These are phyloP conservation scores for Drosophila acutilabella DNA, from an alignment of 2,888 invertebrate species.

Conservation along the genomic window DNA sequence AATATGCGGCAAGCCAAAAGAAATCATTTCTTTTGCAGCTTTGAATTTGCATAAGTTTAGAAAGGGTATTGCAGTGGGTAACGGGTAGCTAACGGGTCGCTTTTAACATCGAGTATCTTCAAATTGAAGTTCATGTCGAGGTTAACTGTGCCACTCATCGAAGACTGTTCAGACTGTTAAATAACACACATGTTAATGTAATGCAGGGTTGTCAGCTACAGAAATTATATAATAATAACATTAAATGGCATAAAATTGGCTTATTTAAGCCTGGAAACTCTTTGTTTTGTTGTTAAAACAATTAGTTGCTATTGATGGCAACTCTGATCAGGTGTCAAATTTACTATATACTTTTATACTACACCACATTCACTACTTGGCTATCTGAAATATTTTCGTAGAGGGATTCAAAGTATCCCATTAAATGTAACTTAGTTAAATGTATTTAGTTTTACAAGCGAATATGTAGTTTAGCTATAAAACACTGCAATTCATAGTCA, in stretches of 20 bases:
- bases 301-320: not conserved
- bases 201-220: not conserved
- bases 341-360: too few relatives aligned
- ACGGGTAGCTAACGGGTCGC: not conserved
- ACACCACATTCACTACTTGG: too few relatives aligned
- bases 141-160: not conserved
- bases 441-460: too few relatives aligned
- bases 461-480: too few relatives aligned
- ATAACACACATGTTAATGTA: not conserved
- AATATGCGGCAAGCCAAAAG: constrained; percentile 50
- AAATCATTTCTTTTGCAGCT: constrained; percentile 37
- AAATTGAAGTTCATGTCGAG: not conserved
- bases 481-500: too few relatives aligned
- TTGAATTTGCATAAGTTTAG: constrained; percentile 22
- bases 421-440: too few relatives aligned
- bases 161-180: not conserved
- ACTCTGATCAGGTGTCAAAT: too few relatives aligned
- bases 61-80: not conserved
- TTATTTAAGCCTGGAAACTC: not conserved
- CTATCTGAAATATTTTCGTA: too few relatives aligned
- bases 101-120: not conserved
- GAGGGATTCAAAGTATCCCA: too few relatives aligned
- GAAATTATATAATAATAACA: not conserved
- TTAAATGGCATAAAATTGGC: not conserved
- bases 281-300: too few relatives aligned